Base-by-base conservation (phyloP, 2,113 vertebrate species). In the Rhinolophus ferrumequinum region DNA sequence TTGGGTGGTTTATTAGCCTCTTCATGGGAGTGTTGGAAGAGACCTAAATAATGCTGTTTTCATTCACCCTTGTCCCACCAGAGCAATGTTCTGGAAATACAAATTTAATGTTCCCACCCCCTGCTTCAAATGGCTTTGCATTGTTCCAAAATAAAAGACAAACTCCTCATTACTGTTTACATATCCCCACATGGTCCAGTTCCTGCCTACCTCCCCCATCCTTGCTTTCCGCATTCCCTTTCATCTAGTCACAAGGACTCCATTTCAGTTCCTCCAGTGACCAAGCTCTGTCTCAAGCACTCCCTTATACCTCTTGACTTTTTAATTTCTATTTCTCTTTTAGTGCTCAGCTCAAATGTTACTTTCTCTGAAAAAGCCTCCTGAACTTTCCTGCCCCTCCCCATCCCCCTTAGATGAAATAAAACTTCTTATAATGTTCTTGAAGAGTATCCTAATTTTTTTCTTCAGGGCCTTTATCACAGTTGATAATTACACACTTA, bases 311-410 rank as follows among this genome's bases (percentile, higher is more conserved):
- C 5, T 41, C 94, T 88, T 67, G 50, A 30, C 56, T 28, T 89
- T 90, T 81, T 28, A 72, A 56, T 81, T 81, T 91, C 30, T 58
- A 41, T 58, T 95, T 90, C 38, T 75, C 64, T 90, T 93, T 58
- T 33, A 41, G 5, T 69, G 84, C 56, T 90, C 69, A 28, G 4
- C 52, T 75, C 80, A 84, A 79, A 70, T 2, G 11, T 33, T 84
- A 89, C n/a, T 81, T 82, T 82, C 70, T 90, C 54, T 79, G 33
- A 73, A 93, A 77, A 94, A 60, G 22, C 47, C 16, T 79, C 41
- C 24, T 66, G 66, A 85, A 85, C 56, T 44, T 62, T 54, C 56
- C 50, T 62, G 47, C 33, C 21, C 52, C 22, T 77, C 21, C 26
- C 11, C 3, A 41, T 0, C 3, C 18, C 7, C 9, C 21, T 21